These are phyloP conservation scores for Drosophila siamana DNA, from an alignment of 2,888 invertebrate species.

Conservation along the genomic window DNA sequence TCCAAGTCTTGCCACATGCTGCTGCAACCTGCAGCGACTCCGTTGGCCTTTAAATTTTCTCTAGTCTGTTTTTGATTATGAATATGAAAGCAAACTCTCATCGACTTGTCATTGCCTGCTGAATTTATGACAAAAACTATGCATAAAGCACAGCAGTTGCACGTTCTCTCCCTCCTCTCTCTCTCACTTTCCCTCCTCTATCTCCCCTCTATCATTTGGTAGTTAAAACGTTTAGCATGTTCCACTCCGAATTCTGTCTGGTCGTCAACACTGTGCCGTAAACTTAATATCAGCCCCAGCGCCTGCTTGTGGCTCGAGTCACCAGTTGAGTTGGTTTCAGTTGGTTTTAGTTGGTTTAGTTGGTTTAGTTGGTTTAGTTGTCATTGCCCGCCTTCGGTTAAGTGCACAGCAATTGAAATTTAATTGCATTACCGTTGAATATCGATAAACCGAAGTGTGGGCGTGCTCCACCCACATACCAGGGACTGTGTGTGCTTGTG, in stretches of 20 bases:
- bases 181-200: no score
- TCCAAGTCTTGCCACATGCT: slow-evolving; percentile 8
- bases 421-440: slow-evolving; percentile 37
- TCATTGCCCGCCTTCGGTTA: slow-evolving; percentile 1
- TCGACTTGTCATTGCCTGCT: slow-evolving; percentile 2
- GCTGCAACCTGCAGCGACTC: slow-evolving; percentile 12
- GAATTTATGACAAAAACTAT: slow-evolving; percentile 33
- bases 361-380: neutral
- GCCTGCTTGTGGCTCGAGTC: neutral
- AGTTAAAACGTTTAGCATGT: slow-evolving; percentile 61
- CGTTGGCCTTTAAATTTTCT: slow-evolving; percentile 4
- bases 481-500: neutral
- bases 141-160: slow-evolving; percentile 5
- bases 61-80: slow-evolving; percentile 31
- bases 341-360: no score
- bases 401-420: slow-evolving; percentile 50
- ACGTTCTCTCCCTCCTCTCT: neutral
- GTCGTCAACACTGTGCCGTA: slow-evolving; percentile 31
- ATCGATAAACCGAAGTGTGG: slow-evolving; percentile 15
- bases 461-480: neutral
- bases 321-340: neutral
- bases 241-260: slow-evolving; percentile 14
- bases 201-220: neutral
- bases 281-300: slow-evolving; percentile 47
- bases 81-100: slow-evolving; percentile 33